phyloP scores from a whole-genome alignment of 2,113 vertebrate species.

The Mastomys coucha region DNA sequence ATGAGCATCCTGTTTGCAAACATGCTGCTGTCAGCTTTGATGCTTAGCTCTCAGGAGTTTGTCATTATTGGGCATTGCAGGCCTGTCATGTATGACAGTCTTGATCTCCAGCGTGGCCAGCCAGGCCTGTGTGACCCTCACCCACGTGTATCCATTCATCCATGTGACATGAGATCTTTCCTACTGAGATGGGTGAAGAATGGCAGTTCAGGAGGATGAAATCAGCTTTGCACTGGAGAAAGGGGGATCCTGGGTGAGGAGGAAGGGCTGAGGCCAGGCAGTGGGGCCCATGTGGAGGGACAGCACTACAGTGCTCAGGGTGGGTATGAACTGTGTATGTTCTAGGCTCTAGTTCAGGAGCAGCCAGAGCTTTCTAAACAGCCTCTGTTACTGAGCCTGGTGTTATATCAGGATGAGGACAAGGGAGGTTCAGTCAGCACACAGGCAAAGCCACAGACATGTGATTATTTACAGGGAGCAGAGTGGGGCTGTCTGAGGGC shows the following conservation, averaged over 20 bases:
- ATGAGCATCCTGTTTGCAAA: neutral
- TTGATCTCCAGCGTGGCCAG: neutral
- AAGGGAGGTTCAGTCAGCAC: neutral
- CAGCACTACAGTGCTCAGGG: rapidly evolving
- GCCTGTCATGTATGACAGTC: neutral
- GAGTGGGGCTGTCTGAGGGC: neutral
- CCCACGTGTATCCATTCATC: neutral
- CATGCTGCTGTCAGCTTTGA: rapidly evolving
- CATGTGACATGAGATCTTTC: no score
- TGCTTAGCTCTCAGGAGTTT: neutral
- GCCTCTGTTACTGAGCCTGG: neutral
- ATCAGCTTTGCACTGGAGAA: neutral
- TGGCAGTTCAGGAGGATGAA: neutral
- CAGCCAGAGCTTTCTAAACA: neutral
- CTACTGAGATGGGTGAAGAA: neutral
- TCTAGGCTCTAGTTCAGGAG: neutral
- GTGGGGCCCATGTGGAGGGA: neutral
- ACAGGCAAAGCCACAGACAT: neutral
- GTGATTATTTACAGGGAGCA: neutral
- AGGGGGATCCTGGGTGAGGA: neutral
- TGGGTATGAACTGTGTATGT: rapidly evolving
- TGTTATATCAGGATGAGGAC: neutral
- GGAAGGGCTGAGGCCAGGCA: neutral
- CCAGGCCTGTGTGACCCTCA: neutral
- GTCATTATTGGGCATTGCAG: neutral